These are phyloP conservation scores for Euwallacea similis DNA, from an alignment of 1,140 invertebrate species.

Conservation along the genomic window DNA sequence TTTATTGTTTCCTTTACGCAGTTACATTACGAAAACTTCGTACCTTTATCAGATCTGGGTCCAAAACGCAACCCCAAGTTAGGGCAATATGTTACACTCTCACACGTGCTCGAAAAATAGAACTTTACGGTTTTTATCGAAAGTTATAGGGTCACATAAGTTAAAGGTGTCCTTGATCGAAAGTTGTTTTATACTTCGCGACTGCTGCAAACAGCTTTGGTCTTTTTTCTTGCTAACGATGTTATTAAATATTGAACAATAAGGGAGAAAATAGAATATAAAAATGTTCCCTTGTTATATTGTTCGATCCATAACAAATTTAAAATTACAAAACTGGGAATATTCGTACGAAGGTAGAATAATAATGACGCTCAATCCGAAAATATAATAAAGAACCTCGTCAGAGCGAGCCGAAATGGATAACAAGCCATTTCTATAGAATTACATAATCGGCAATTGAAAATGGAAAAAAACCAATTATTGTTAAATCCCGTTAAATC, in stretches of 20 bases:
- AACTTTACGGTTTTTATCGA: conserved; percentile 4
- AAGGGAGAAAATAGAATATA: too few species aligned
- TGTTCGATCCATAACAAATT: not conserved
- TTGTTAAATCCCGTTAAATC: not conserved
- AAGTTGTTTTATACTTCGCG: too few species aligned
- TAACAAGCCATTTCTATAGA: conserved; percentile 13
- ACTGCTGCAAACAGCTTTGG: too few species aligned
- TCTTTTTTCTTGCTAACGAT: too few species aligned
- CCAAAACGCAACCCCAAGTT: not conserved
- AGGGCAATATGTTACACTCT: conserved; percentile 11
- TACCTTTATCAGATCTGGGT: too few species aligned
- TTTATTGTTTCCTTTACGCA: too few species aligned
- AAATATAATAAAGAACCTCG: conserved; percentile 8
- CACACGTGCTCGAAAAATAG: conserved; percentile 5
- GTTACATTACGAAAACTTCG: too few species aligned
- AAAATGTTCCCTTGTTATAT: too few species aligned
- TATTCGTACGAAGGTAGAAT: not conserved
- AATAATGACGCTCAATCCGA: conserved; percentile 14
- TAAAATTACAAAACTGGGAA: not conserved
- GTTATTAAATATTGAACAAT: too few species aligned
- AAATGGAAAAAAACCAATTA: conserved; percentile 12
- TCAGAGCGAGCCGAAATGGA: not conserved
- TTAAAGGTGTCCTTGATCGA: not conserved
- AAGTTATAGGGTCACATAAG: conserved; percentile 2
- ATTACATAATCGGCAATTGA: conserved; percentile 3